phyloP scores from a whole-genome alignment of 2,797 vertebrate genomes.

The Pelochelys cantorii region DNA sequence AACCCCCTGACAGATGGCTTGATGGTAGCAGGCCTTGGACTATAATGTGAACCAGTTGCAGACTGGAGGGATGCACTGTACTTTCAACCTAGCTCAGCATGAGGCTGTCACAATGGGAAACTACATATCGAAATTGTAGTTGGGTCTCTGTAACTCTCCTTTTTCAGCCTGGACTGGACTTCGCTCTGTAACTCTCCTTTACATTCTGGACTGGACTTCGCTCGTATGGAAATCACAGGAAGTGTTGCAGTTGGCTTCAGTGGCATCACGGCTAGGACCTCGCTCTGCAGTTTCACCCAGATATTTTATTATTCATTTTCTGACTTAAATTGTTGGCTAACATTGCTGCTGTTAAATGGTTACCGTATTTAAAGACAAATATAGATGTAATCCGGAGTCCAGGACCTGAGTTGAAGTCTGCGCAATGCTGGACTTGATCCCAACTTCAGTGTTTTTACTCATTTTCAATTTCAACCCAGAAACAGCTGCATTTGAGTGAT shows the following conservation, averaged over 20 bases:
- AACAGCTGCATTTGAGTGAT: background rate
- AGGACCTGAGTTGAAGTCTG: background rate
- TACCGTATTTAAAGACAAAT: conserved; percentile 3
- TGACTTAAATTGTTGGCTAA: background rate
- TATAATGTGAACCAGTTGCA: background rate
- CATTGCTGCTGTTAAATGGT: background rate
- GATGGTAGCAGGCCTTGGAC: background rate
- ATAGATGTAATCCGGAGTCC: background rate
- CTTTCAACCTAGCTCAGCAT: background rate
- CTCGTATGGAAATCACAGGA: background rate
- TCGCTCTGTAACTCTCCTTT: background rate
- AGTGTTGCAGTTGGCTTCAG: background rate
- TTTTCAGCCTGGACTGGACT: background rate
- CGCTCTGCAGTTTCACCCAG: background rate
- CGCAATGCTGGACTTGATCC: background rate
- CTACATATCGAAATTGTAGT: background rate
- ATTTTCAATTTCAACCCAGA: background rate
- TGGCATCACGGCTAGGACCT: background rate
- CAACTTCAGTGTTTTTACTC: background rate
- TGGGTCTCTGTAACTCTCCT: background rate
- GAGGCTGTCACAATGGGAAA: background rate
- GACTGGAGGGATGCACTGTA: background rate
- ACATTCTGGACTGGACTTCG: background rate
- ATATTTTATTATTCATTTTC: background rate
- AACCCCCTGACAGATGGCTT: background rate